A percentile compares a stretch with the other conserved stretches of the same genome.
These are phyloP conservation scores for Aspidiotus destructor DNA, from an alignment of 2,888 invertebrate genomes.

Conservation along the genomic window DNA sequence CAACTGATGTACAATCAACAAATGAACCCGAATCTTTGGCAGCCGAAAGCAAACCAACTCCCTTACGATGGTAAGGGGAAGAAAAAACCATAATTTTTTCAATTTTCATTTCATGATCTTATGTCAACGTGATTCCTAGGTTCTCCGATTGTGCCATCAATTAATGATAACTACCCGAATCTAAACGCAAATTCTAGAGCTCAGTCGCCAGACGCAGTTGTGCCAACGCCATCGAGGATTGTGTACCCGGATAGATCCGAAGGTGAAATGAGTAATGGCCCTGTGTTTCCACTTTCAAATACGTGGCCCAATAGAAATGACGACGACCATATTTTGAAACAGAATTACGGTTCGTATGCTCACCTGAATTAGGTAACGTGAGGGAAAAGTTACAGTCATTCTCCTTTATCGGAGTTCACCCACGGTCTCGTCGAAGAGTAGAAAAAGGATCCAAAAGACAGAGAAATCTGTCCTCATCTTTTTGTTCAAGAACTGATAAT, in stretches of 20 bases:
- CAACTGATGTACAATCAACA: neutral
- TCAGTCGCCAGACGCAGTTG: too few species aligned
- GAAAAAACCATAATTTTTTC: neutral
- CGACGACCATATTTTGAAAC: constrained; percentile 12
- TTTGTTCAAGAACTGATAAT: too few species aligned
- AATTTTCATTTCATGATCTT: neutral
- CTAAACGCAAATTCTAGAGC: neutral
- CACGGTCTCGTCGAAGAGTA: too few species aligned
- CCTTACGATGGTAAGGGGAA: neutral
- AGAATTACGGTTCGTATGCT: constrained; percentile 16
- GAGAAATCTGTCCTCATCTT: too few species aligned
- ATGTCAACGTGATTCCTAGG: neutral
- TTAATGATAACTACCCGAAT: constrained; percentile 16
- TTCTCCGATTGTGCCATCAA: neutral
- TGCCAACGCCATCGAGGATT: neutral
- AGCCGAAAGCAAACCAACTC: neutral
- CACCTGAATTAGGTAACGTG: too few species aligned
- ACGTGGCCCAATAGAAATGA: constrained; percentile 9
- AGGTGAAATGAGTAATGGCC: constrained; percentile 10
- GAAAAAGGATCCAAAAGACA: too few species aligned
- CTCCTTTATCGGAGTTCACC: too few species aligned
- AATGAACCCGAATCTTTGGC: neutral
- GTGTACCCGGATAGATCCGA: neutral
- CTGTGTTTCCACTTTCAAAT: neutral
- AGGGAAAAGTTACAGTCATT: too few species aligned